Evolutionary conservation across 2,797 vertebrate genomes (phyloP).

Genomic region (Synanceia verrucosa): DNA sequence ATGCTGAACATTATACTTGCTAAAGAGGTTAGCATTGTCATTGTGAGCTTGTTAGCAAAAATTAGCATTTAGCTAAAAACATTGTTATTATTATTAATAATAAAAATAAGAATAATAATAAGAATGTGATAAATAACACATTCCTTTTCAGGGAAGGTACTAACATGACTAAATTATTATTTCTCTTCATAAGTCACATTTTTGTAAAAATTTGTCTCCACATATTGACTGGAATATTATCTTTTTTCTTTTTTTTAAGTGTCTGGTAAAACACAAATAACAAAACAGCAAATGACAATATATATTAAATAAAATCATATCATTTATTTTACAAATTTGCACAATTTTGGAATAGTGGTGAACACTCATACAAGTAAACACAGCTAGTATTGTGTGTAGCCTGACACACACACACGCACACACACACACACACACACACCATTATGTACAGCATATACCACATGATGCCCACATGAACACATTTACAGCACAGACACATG

Average conservation of each 20-base stretch:
- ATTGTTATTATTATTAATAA: no score
- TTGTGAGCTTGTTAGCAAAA: not conserved
- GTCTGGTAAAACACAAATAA: constrained; percentile 14
- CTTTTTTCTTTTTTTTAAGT: no score
- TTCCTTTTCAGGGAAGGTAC: no score
- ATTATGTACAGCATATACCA: constrained; percentile 34
- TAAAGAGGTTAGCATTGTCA: not conserved
- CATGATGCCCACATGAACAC: constrained; percentile 33
- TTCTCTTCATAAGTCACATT: not conserved
- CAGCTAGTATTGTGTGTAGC: constrained; percentile 70
- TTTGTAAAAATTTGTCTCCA: not conserved
- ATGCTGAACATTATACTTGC: not conserved
- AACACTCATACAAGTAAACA: constrained; percentile 75
- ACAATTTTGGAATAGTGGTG: constrained; percentile 80
- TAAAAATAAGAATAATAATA: no score
- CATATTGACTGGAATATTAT: not conserved
- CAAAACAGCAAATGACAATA: not conserved
- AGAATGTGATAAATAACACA: no score
- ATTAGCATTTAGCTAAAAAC: not conserved
- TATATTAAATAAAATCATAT: constrained; percentile 83
- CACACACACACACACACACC: constrained; percentile 21
- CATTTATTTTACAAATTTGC: constrained; percentile 86
- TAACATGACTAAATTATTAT: no score
- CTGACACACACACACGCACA: constrained; percentile 50
- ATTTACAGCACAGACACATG: constrained; percentile 36